A percentile compares a stretch with the other conserved stretches of the same genome.
These are phyloP conservation scores for Gymnosoma rotundatum DNA, from an alignment of 2,888 invertebrate species.

Conservation along the genomic window DNA sequence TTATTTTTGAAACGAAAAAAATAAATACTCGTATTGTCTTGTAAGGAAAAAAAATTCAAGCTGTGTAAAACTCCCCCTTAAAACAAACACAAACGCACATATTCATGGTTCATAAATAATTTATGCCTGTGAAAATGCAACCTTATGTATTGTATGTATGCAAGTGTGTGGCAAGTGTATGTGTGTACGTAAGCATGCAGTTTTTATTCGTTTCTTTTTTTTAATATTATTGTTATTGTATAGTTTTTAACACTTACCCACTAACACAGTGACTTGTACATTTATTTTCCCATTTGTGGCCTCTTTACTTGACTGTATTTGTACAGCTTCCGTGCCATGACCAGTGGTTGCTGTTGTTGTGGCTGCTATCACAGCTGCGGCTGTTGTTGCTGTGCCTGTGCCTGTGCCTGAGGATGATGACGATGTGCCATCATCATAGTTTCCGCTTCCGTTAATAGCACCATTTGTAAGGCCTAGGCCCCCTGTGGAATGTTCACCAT, in stretches of 20 bases:
- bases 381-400: constrained; percentile 79
- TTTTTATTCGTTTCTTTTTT: constrained; percentile 30
- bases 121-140: constrained; percentile 15
- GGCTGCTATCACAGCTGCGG: constrained; percentile 82
- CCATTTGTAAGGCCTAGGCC: constrained; percentile 36
- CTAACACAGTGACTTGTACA: constrained; percentile 93
- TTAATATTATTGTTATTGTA: constrained; percentile 24
- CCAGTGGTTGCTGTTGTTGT: constrained; percentile 68
- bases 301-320: constrained; percentile 84
- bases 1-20: too few species aligned
- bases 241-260: constrained; percentile 81
- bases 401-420: constrained; percentile 69
- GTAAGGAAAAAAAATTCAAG: too few species aligned
- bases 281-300: constrained; percentile 91
- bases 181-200: constrained; percentile 20
- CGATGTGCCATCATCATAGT: constrained; percentile 16
- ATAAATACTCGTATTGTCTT: too few species aligned
- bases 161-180: neutral
- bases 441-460: constrained; percentile 71
- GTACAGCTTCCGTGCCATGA: constrained; percentile 76
- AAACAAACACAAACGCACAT: neutral
- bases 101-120: constrained; percentile 1
- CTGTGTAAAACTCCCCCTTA: constrained; percentile 16
- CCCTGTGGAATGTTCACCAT: constrained; percentile 77
- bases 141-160: neutral